phyloP scores from a whole-genome alignment of 2,113 vertebrate genomes.

The Gymnorhina tibicen region DNA sequence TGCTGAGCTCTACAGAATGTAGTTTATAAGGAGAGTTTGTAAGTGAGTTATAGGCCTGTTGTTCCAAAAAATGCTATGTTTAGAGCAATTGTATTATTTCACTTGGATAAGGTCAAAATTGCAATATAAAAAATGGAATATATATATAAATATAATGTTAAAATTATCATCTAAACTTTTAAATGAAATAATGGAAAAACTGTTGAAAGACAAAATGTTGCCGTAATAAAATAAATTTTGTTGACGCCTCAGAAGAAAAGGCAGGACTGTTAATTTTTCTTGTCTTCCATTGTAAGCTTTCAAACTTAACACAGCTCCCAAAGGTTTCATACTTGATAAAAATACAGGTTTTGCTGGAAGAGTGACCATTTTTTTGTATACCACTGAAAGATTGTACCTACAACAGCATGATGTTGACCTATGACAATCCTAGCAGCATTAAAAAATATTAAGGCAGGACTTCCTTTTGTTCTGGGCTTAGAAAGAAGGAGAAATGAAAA shows the following conservation, averaged over 20 bases:
- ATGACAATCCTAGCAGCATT: neutral
- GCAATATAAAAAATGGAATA: neutral
- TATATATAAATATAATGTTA: neutral
- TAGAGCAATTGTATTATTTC: neutral
- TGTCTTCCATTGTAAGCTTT: neutral
- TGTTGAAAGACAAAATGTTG: neutral
- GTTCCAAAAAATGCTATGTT: neutral
- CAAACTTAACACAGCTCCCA: neutral
- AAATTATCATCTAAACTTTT: neutral
- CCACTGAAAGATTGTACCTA: neutral
- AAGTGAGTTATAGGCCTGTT: neutral
- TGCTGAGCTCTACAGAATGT: neutral
- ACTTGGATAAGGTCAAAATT: neutral
- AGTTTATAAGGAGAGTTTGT: neutral
- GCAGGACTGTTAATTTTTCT: neutral
- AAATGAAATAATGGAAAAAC: neutral
- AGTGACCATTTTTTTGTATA: neutral
- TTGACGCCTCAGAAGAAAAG: neutral
- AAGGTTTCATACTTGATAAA: neutral
- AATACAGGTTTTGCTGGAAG: neutral
- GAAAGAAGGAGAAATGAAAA: neutral
- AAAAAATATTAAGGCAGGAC: neutral
- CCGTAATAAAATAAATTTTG: neutral
- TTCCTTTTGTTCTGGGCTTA: neutral
- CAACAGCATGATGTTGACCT: neutral